phyloP scores from a whole-genome alignment of 2,113 vertebrate genomes.

The Percina caprodes region DNA sequence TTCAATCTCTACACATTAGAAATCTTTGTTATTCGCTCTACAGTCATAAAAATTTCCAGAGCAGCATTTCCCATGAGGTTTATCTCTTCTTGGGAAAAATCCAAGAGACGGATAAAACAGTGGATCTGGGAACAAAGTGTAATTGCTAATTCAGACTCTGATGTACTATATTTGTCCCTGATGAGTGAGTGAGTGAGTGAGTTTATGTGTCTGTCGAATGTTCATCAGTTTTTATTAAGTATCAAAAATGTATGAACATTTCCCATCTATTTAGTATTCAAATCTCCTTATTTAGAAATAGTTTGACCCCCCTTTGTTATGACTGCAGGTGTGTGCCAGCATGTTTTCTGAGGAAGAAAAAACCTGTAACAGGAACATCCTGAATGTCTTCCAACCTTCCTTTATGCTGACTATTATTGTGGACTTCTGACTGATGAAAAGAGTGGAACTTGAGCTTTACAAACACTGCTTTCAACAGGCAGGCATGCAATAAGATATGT shows the following conservation, averaged over 20 bases:
- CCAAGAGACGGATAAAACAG: conserved; percentile 23
- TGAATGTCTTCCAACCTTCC: neutral
- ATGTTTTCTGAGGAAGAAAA: conserved; percentile 8
- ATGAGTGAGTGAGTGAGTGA: conserved; percentile 6
- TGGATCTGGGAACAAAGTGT: conserved; percentile 39
- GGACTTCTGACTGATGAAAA: conserved; percentile 8
- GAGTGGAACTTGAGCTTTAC: conserved; percentile 1
- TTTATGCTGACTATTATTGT: neutral
- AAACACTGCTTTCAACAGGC: conserved; percentile 2
- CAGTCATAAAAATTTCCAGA: conserved; percentile 27
- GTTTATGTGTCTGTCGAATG: conserved; percentile 10
- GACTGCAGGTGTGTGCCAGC: neutral
- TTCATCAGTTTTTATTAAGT: neutral
- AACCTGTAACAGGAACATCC: neutral
- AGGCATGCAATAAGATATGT: conserved; percentile 2
- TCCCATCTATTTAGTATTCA: neutral
- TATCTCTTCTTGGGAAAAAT: conserved; percentile 57
- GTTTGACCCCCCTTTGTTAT: neutral
- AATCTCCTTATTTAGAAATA: neutral
- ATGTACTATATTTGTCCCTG: conserved; percentile 8
- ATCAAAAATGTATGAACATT: neutral
- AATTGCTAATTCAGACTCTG: conserved; percentile 26
- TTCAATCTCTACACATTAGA: neutral
- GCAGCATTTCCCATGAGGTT: conserved; percentile 21
- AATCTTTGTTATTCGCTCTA: neutral